A percentile compares a stretch with the other conserved stretches of the same genome.
Conservation (phyloP, 2,888 invertebrate species). For the Stenoptilia bipunctidactyla region DNA sequence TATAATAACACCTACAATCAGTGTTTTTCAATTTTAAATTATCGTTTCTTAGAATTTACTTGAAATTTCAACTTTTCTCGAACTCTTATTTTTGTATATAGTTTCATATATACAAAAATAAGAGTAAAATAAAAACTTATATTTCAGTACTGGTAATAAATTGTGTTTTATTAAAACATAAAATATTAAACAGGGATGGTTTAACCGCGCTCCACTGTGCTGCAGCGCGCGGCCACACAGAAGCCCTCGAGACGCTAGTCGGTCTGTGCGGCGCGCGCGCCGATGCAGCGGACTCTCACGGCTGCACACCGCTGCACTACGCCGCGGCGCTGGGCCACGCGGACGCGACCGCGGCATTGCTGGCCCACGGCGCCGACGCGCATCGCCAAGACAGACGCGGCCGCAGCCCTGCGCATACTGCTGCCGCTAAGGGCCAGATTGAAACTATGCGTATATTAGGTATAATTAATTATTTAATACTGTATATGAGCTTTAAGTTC, state of each 20-base stretch:
- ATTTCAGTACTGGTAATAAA: neutral
- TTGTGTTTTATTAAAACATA: neutral
- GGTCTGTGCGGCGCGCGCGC: constrained; percentile 90
- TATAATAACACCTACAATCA: too few relatives aligned
- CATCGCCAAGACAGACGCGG: constrained; percentile 95
- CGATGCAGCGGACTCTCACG: constrained; percentile 92
- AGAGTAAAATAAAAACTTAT: neutral
- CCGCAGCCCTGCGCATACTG: constrained; percentile 93
- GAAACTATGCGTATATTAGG: constrained; percentile 85
- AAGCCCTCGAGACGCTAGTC: constrained; percentile 89
- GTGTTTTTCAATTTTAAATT: too few relatives aligned
- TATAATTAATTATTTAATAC: too few relatives aligned
- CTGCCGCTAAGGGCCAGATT: constrained; percentile 95
- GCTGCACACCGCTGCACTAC: constrained; percentile 96
- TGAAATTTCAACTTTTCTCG: too few relatives aligned
- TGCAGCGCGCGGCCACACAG: constrained; percentile 94
- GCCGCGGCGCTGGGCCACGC: constrained; percentile 96
- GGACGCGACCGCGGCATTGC: constrained; percentile 88
- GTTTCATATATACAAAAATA: too few relatives aligned
- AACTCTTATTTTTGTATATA: too few relatives aligned
- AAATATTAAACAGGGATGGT: constrained; percentile 84
- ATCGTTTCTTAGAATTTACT: too few relatives aligned
- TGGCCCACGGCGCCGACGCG: constrained; percentile 91
- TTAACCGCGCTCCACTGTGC: constrained; percentile 97
- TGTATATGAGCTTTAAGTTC: too few relatives aligned